phyloP scores from a whole-genome alignment of 2,888 invertebrate species.

The Tholera decimalis region DNA sequence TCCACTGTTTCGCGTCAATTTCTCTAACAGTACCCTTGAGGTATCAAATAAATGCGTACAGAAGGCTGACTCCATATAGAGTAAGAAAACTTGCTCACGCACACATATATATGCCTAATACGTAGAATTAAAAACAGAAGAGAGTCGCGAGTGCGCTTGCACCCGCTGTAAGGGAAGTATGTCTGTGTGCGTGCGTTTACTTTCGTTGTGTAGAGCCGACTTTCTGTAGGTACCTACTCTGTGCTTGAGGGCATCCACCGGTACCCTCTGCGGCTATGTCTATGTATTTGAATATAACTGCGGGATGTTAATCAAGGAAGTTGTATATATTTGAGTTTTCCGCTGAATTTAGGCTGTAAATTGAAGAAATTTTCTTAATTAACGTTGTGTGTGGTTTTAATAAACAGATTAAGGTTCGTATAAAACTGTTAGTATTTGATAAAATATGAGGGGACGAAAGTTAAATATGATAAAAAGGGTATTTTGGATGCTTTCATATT shows the following conservation, averaged over 20 bases:
- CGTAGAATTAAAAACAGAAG: not conserved
- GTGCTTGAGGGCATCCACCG: conserved; percentile 69
- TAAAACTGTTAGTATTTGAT: not conserved
- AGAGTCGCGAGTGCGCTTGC: not conserved
- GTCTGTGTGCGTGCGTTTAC: conserved; percentile 1
- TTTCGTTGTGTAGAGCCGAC: not conserved
- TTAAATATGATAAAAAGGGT: too few relatives aligned
- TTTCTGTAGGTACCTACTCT: conserved; percentile 9
- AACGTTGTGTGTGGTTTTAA: conserved; percentile 26
- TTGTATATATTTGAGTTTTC: conserved; percentile 68
- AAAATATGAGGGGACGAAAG: not conserved
- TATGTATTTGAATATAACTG: conserved; percentile 79
- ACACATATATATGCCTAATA: not conserved
- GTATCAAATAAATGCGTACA: not conserved
- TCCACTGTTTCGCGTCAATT: conserved; percentile 80
- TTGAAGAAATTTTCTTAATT: conserved; percentile 56
- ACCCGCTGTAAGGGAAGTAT: conserved; percentile 1
- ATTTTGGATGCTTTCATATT: not conserved
- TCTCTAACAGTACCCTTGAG: conserved; percentile 69
- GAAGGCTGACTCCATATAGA: not conserved
- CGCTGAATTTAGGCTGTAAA: conserved; percentile 39
- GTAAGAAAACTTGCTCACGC: not conserved
- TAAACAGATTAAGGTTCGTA: conserved; percentile 5
- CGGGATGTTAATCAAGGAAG: conserved; percentile 78
- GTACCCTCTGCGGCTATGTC: conserved; percentile 66